phyloP scores from a whole-genome alignment of 2,888 invertebrate species.

The Hanleya hanleyi region DNA sequence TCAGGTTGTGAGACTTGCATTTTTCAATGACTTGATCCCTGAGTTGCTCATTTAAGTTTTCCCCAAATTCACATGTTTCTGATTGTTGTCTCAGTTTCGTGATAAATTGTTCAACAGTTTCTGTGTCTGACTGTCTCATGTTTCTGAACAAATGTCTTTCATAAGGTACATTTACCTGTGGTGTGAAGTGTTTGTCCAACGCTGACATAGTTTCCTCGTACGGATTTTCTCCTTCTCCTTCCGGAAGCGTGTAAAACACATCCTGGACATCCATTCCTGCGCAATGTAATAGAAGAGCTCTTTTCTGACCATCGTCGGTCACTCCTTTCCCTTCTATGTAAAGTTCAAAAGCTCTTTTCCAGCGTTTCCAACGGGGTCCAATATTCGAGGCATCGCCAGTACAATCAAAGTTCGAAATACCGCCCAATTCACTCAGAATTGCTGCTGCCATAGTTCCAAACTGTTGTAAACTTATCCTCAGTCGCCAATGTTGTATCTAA shows the following conservation, averaged over 20 bases:
- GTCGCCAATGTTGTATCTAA: too few species aligned
- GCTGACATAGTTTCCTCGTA: background rate
- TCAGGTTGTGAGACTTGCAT: conserved; percentile 12
- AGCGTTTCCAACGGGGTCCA: background rate
- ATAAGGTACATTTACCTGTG: background rate
- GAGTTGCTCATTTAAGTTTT: conserved; percentile 23
- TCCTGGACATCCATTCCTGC: conserved; percentile 34
- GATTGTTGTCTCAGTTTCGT: conserved; percentile 25
- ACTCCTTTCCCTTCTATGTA: conserved; percentile 21
- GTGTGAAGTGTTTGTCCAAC: background rate
- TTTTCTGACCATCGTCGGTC: conserved; percentile 16
- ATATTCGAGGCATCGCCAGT: background rate
- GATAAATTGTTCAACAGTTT: conserved; percentile 34
- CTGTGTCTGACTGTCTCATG: conserved; percentile 19
- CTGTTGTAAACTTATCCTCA: too few species aligned
- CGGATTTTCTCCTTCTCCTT: background rate
- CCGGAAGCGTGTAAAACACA: conserved; percentile 12
- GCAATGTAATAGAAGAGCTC: conserved; percentile 28
- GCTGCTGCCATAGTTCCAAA: background rate
- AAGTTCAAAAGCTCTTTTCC: conserved; percentile 19
- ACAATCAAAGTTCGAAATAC: background rate
- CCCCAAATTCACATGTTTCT: conserved; percentile 30
- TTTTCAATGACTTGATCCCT: conserved; percentile 40
- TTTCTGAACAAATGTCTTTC: conserved; percentile 29
- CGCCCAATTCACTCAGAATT: background rate